Conservation (phyloP, 2,113 vertebrate species). For the Archocentrus centrarchus region DNA sequence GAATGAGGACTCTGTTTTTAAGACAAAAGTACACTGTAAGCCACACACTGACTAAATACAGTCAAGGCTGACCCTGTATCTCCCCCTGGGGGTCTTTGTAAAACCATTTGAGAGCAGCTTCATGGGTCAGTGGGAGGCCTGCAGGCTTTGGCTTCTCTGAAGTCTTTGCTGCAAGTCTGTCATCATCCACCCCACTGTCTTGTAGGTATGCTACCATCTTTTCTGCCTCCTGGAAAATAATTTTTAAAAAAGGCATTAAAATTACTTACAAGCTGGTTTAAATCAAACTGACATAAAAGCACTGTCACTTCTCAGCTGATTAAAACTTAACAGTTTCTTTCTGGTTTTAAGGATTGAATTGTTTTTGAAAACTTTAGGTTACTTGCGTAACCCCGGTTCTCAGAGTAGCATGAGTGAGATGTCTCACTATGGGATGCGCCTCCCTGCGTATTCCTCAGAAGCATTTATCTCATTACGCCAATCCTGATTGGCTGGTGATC, state of each 20-base stretch:
- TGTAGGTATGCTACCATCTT: slow-evolving; percentile 99
- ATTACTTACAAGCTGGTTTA: neutral
- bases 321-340: neutral
- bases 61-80: slow-evolving; percentile 90
- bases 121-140: slow-evolving; percentile 87
- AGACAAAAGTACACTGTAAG: neutral
- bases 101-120: slow-evolving; percentile 98
- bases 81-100: slow-evolving; percentile 99
- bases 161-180: slow-evolving; percentile 88
- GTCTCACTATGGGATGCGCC: too few species aligned
- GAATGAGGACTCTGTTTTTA: neutral
- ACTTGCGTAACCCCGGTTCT: too few species aligned
- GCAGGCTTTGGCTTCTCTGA: slow-evolving; percentile 89
- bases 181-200: slow-evolving; percentile 92
- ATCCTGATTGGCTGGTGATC: too few species aligned
- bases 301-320: neutral
- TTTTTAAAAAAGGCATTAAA: neutral
- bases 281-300: neutral
- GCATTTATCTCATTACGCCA: too few species aligned
- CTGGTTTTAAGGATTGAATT: neutral
- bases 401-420: too few species aligned
- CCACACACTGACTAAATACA: neutral
- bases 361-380: neutral
- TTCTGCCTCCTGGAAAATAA: slow-evolving; percentile 90
- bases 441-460: too few species aligned